Conservation (phyloP, 2,888 invertebrate genomes). For the Mylabris sibirica region DNA sequence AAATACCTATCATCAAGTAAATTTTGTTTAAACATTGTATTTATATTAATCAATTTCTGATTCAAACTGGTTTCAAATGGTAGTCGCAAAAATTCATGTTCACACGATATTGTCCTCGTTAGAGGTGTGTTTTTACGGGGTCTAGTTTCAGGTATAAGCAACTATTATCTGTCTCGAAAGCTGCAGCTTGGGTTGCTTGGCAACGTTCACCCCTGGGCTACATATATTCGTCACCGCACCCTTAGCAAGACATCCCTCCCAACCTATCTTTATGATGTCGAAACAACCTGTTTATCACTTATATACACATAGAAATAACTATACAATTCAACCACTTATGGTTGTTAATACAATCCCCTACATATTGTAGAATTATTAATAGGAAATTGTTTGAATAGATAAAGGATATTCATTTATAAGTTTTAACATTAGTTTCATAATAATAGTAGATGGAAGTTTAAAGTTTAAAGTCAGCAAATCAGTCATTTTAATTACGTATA, state of each 20-base stretch:
- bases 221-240: conserved; percentile 34
- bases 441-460: not conserved
- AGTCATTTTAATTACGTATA: conserved; percentile 4
- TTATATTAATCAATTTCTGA: no score
- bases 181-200: conserved; percentile 40
- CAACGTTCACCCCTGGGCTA: conserved; percentile 41
- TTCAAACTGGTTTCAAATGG: not conserved
- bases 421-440: not conserved
- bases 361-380: not conserved
- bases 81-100: not conserved
- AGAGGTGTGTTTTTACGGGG: not conserved
- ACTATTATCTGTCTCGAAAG: conserved; percentile 37
- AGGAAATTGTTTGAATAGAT: not conserved
- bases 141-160: conserved; percentile 37
- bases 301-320: conserved; percentile 14
- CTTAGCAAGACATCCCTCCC: conserved; percentile 15
- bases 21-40: no score
- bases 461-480: not conserved
- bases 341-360: not conserved
- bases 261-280: conserved; percentile 29
- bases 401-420: not conserved
- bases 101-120: not conserved
- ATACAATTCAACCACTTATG: not conserved
- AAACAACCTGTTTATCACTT: conserved; percentile 32
- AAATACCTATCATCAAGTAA: not conserved